Base-by-base conservation (phyloP, 2,888 invertebrate species). In the Rhamphomyia laevipes region DNA sequence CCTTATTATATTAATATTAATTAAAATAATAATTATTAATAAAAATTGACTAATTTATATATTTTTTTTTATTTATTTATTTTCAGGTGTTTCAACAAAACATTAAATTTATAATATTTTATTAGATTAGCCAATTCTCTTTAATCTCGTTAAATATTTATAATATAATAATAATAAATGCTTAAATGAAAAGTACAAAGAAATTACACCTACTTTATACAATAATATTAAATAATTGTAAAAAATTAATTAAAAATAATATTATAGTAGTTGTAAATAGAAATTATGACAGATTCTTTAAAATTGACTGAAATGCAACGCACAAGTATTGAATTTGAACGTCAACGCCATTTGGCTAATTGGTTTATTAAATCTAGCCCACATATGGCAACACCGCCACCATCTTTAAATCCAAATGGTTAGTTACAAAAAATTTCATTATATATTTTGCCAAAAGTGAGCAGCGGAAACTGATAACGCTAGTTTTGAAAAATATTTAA, bases 291-390 rank as follows among this genome's bases (percentile, higher is more conserved):
- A 56, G 65, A 67, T 58, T 63, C 65, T 52, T 60, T 63, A 48
- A 66, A 64, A 60, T 55, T 66, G 57, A 61, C 63, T 56, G 67
- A 69, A 65, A 70, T 70, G 67, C 70, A 70, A 62, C 65, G 70
- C 58, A 66, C 65, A 55, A 70, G 67, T 60, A 68, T 70, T 57
- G 70, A 70, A 57, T 68, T 68, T 54, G 70, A 70, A 60, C 65
- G 70, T 60, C 70, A 69, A 61, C 64, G 70, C 59, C 70, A 70
- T 62, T 60, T 70, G 60, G 68, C 69, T 56, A 70, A 70, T 64
- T 70, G 70, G 70, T 65, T 70, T 54, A 66, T 69, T 50, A 69
- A 70, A 57, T 69, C 68, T 56, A 67, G 70, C 58, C 67, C 68
- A 50, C 70, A 70, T 57, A 70, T 70, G 70, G 67, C 68, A 53